Evolutionary conservation across 1,140 invertebrate genomes (phyloP).

Genomic region (Drosophila melanica): DNA sequence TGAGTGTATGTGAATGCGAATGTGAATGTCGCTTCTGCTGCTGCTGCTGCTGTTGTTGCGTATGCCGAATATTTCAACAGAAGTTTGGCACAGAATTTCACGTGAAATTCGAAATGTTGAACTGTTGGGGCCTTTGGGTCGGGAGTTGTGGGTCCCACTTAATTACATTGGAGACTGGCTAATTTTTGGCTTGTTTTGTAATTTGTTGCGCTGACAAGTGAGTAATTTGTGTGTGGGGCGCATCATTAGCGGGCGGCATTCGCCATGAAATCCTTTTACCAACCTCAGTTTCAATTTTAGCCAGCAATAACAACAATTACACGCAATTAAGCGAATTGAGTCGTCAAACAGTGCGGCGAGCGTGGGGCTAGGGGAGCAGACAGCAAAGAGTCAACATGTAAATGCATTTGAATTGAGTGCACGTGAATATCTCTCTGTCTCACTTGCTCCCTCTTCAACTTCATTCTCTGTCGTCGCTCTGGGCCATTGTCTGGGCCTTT

Average conservation of each 20-base stretch:
- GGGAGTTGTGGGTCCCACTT: constrained; percentile 37
- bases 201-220: constrained; percentile 53
- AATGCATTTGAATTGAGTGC: constrained; percentile 71
- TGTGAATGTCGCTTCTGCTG: constrained; percentile 19
- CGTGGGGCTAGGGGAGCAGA: neutral
- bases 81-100: constrained; percentile 72
- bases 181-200: constrained; percentile 53
- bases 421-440: constrained; percentile 18
- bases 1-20: constrained; percentile 31
- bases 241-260: constrained; percentile 57
- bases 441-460: neutral
- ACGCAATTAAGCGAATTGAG: constrained; percentile 77
- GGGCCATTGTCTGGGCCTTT: constrained; percentile 59
- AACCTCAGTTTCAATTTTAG: constrained; percentile 19
- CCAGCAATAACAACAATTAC: constrained; percentile 69
- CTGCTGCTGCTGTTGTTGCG: constrained; percentile 55
- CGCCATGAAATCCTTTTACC: constrained; percentile 53
- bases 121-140: constrained; percentile 12
- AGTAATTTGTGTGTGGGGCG: constrained; percentile 40
- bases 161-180: constrained; percentile 50
- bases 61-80: constrained; percentile 80
- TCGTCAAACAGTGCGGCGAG: constrained; percentile 45
- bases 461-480: constrained; percentile 30
- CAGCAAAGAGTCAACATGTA: constrained; percentile 49
- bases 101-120: constrained; percentile 50